Evolutionary conservation across 2,888 invertebrate genomes (phyloP), one percentile per base, ranked within the genome.

Genomic region (Eristalis arbustorum): DNA sequence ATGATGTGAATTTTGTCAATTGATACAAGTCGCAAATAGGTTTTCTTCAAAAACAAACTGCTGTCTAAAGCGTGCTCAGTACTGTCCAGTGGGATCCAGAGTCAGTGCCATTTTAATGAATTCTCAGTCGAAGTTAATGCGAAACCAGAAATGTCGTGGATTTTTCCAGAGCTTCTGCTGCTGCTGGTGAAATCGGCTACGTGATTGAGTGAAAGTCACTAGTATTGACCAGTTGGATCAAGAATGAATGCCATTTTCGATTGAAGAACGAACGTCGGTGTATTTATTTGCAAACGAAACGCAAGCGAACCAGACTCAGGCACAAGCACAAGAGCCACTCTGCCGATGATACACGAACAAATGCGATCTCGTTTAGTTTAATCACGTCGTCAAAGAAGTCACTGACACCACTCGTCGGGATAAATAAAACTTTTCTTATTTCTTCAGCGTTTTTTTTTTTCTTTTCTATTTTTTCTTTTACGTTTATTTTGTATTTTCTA

Each of bases 161-260:
- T 4, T 8, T 37, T 79, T 25, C 49, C 72, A 8, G 8, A 59
- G 34, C 40, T 5, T 34, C 42, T 18, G 18, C 18, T n/a, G 18
- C 8, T 49, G 49, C 49, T 18, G 49, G 49, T 49, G 49, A 49
- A 49, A 49, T 49, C 49, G n/a, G 49, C 3, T 25, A 67, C 67
- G n/a, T n/a, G 69, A 59, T 62, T 22, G 87, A 13, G 72, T 72
- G 75, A 79, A 79, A 75, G 83, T 74, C 78, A 59, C 88, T 89
- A 92, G 84, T 92, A 92, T 89, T 93, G 92, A 79, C 92, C 93
- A 89, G 93, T 92, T 77, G 92, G 92, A 90, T 92, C 93, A 89
- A 92, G 90, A 89, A 90, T 90, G 79, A 89, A 88, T 79, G 90
- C 91, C 92, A 92, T 92, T 89, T 88, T 89, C 72, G 11, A 67